A percentile compares a stretch with the other conserved stretches of the same genome.
These are phyloP conservation scores for Saccostrea cuccullata DNA, from an alignment of 1,140 invertebrate species.

Conservation along the genomic window DNA sequence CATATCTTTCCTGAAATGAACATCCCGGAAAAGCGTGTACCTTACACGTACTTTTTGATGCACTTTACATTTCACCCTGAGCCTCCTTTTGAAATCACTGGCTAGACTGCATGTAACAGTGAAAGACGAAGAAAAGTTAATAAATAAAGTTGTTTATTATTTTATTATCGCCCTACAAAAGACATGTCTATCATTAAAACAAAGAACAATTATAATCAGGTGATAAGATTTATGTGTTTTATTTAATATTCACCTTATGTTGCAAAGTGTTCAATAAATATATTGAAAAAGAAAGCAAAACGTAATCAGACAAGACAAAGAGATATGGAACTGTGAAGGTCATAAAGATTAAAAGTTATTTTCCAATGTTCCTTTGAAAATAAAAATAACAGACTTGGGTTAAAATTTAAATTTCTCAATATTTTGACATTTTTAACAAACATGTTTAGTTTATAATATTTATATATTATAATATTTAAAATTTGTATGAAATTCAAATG, in stretches of 20 bases:
- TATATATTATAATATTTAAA: too few relatives aligned
- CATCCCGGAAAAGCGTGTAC: constrained; percentile 34
- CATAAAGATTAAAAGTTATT: too few relatives aligned
- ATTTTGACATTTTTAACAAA: too few relatives aligned
- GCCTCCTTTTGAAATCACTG: not conserved
- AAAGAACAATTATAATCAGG: not conserved
- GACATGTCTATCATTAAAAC: constrained; percentile 21
- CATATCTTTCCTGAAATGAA: constrained; percentile 35
- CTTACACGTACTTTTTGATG: not conserved
- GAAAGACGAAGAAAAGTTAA: not conserved
- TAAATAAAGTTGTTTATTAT: not conserved
- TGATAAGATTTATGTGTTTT: not conserved
- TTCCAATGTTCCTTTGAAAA: too few relatives aligned
- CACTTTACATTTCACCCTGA: constrained; percentile 13
- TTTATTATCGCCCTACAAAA: not conserved
- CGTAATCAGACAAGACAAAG: too few relatives aligned
- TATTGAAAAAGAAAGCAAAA: too few relatives aligned
- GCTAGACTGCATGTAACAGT: not conserved
- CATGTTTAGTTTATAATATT: too few relatives aligned
- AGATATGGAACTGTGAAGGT: too few relatives aligned
- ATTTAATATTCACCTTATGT: not conserved
- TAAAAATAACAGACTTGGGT: too few relatives aligned
- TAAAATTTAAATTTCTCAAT: too few relatives aligned
- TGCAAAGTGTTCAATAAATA: not conserved
- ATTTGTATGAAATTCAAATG: too few relatives aligned